Evolutionary conservation across 2,888 invertebrate genomes (phyloP), one percentile per base, ranked within the genome.

Genomic region (Archaeoteleia sp.): DNA sequence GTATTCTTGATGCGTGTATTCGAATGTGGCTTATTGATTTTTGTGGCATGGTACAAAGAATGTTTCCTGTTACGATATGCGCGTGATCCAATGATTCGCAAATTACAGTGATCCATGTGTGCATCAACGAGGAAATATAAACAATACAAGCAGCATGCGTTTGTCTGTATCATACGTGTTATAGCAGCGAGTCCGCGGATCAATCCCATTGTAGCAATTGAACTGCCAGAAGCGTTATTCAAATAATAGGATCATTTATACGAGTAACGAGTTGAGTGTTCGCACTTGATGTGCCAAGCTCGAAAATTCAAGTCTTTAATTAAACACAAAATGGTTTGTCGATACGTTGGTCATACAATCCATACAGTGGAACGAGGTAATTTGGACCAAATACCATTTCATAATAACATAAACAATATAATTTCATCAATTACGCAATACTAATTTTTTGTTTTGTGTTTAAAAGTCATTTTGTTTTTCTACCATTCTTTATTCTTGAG

Each of bases 211-310:
- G 46, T 39, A 34, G 65, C 61, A 45, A 53, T 61, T 60, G 45
- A 49, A 35, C 39, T 8, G 51, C 39, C 51, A 42, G 53, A 43
- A 61, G 57, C 54, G 54, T 66, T 62, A 58, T 66, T 68, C 68
- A 61, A 71, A 68, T 71, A 71, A 58, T 49, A 46, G 45, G 34
- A 54, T 62, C 66, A 62, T 68, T 71, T 62, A 66, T 65, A 27
- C 39, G 46, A 13, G 39, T 20, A 29, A 29, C 42, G 39, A 49
- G 30, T 43, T 6, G 35, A 45, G 34, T 29, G 27, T 25, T 42
- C 42, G n/a, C 42, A 13, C 42, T 20, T 37, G 37, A 37, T 20
- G 20, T 15, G 20, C 9, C 9, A 32, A 32, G 14, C 37, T 8
- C 37, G 17, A 35, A 35, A 35, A 35, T 35, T 13, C 35, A 35